Evolutionary conservation across 2,888 invertebrate genomes (phyloP), one percentile per base, ranked within the genome.

Genomic region (Macrophya annulata): DNA sequence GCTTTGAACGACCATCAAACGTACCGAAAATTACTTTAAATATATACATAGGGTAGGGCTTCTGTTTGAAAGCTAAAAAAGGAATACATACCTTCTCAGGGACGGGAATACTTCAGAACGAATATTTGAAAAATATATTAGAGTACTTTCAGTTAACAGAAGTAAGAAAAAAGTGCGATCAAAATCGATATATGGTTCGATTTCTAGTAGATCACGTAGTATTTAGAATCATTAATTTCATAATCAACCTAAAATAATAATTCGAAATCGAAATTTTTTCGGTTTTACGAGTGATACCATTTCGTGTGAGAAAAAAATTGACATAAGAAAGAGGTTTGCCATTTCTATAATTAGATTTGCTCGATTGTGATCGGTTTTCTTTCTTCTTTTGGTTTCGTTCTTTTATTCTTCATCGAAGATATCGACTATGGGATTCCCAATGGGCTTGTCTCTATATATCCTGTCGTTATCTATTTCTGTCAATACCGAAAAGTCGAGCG

Each of bases 321-420:
- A 45, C 31, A 74, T 21, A 31, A 74, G 72, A 21, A 74, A 74
- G 21, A 15, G 43, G 72, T 74, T 45, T 45, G n/a, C 72, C 43
- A 43, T 43, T 45, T 5, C 72, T 43, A 45, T 45, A 74, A 74
- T 74, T 74, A 43, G 72, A 74, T 74, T 74, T 45, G 12, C 45
- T 45, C 21, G 72, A 43, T 74, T 10, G 45, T 74, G 72, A 45
- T 74, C 43, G 15, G 43, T 74, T 74, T 74, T 71, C 71, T 74
- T 74, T 45, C 72, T 9, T 45, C 45, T 72, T 74, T 45, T 21
- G 6, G 1, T 74, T 74, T 74, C 72, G 43, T 4, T 4, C 12
- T 21, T 74, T 74, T 10, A 45, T 45, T 17, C 72, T 37, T 17
- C 68, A 17, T 17, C 37, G 37, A 68, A 6, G 37, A 6, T 74